Evolutionary conservation across 2,888 invertebrate genomes (phyloP), one percentile per base, ranked within the genome.

Genomic region (Drosophila siamana): DNA sequence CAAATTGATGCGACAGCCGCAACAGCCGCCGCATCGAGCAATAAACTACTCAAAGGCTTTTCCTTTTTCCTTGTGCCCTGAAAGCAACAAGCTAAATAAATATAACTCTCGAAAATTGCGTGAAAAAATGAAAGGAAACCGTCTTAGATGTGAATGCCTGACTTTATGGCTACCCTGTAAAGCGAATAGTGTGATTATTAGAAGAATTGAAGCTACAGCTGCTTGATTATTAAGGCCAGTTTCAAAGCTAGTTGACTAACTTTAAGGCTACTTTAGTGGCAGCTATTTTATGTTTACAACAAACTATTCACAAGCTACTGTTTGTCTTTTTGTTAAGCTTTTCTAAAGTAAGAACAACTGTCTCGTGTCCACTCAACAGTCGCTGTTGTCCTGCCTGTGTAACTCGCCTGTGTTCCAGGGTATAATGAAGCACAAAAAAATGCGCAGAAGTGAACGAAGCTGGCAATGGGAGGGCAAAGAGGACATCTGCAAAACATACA

Each of bases 71-170:
- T 7, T 38, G 33, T 13, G 15, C 13, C 38, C 71, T 30, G 36
- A 63, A 30, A 74, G 74, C 64, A 62, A 83, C 77, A 66, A 64
- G 81, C 85, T 78, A 78, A 85, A 85, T 81, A 81, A 80, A 80
- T 80, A 84, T 77, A 67, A 38, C 78, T 63, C 67, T 65, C 46
- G 40, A 80, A 70, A 63, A 74, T 68, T 68, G 64, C 8, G 4
- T 26, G 65, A 76, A 61, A 54, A 63, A 43, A 16, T 15, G 26
- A 30, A 36, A 44, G 4, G 44, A 15, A 43, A 52, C 0, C 22
- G 46, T 1, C 9, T 7, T 1, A 11, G 8, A 46, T 11, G 8
- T n/a, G 7, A 13, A 19, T n/a, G 26, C 8, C 8, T 9, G 11
- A 28, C 22, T 11, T 7, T 11, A 46, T 1, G 16, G 19, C 2